Base-by-base conservation (phyloP, 2,113 vertebrate species). In the Rhabdomys dilectus region DNA sequence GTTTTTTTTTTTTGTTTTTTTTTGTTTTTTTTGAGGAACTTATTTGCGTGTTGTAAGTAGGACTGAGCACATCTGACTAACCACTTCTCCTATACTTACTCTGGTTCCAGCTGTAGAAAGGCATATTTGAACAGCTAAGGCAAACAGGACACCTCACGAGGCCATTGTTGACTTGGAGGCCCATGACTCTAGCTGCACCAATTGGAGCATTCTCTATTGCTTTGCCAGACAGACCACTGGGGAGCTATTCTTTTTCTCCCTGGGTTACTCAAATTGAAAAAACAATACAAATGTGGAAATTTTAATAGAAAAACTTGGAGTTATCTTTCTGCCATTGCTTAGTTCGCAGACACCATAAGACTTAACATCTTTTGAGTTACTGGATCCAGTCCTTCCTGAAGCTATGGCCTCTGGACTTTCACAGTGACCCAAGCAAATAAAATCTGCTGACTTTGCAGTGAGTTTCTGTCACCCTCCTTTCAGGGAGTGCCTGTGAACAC, bases 1-100 rank as follows among this genome's bases (percentile, higher is more conserved):
- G 34, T 45, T 60, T 93, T n/a, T 92, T 17, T 53, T 60, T 93
- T n/a, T 92, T 17, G 89, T 53, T 60, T 93, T n/a, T 92, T 17
- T 45, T 93, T n/a, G 89, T 17, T 45, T 53, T 60, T 93, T n/a
- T 92, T 17, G 91, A 92, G 39, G 29, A 91, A 89, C 22, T 24
- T 45, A 36, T 77, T 95, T 78, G 62, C 53, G 3, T 24, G 31
- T 21, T 62, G 15, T 92, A 17, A 66, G 15, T 77, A 45, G 22
- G 29, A 36, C 72, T 2, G 1, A 82, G 19, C 8, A 2, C 29
- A 60, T 7, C 56, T n/a, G 24, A 42, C 17, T 45, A 24, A 17
- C 7, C 16, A 7, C 48, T 48, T 89, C 6, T 10, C 13, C 5
- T 16, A 51, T 11, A 7, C 31, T 45, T 16, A 1, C 22, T 24